Base-by-base conservation (phyloP, 1,140 invertebrate genomes). In the Steinernema feltiae region DNA sequence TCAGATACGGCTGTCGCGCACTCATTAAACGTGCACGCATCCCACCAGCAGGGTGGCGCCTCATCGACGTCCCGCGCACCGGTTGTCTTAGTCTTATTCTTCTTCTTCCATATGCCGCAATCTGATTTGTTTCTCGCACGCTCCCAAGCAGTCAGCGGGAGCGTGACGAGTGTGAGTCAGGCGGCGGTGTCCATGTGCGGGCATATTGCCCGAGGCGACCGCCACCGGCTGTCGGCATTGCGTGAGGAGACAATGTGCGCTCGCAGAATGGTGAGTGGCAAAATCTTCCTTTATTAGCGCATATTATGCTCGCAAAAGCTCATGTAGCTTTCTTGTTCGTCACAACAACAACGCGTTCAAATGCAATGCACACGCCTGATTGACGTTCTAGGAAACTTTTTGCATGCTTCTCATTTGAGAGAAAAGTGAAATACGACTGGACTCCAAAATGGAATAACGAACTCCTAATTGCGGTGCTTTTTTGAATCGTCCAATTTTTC, bases 1-100 rank as follows among this genome's bases (percentile, higher is more conserved):
- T 63, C 53, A 63, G 53, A 63, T 63, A 63, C 53, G 53, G 53
- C 53, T 63, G 53, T 63, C 53, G 53, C 53, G 53, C 53, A 63
- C 53, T 63, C 53, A 63, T 63, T 63, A 63, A 63, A 63, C 53
- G 53, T 63, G 53, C 53, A 63, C 53, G 53, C 53, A 63, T 63
- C 53, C 53, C 53, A 63, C 53, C 53, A 63, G 53, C 53, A 63
- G 53, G 53, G 53, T 63, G 53, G 53, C 53, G 53, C 53, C 53
- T 63, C 53, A 15, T 27, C 24, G 12, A 27, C 2, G 2, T 7
- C 24, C 53, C 24, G 12, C 53, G 53, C 53, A 21, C 53, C 53
- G 53, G 53, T 63, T 63, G 12, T 63, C 35, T 41, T 41, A 7
- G 7, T 41, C 35, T 41, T 41, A 7, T 41, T 18, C 35, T 41